Evolutionary conservation across 2,113 vertebrate species (phyloP), one percentile per base, ranked within the genome.

Genomic region (Phylloscopus trochilus): DNA sequence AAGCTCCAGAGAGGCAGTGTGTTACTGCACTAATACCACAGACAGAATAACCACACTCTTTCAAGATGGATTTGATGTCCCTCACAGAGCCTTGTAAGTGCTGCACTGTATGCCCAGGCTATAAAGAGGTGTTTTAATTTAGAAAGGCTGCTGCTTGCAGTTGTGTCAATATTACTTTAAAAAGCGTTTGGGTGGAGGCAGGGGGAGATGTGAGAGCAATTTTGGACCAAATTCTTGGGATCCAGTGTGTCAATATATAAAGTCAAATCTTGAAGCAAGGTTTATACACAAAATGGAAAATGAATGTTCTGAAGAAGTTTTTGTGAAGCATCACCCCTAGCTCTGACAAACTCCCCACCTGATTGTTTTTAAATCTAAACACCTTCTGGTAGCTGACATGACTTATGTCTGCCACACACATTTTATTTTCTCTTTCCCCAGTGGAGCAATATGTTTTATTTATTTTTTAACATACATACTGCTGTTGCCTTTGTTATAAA

Each of bases 111-210:
- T 44, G 30, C 55, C 67, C 39, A 83, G 87, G 43, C 81, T 91
- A 31, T 55, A 59, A 85, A 79, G 74, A 85, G 84, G 56, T 83
- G 51, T 23, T 95, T 92, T 80, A 88, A 90, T 92, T 95, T 91
- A 88, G 95, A 46, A 69, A 70, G 59, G 75, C 53, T 69, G 7
- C 93, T 69, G 2, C 70, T 92, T 74, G 67, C 91, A 91, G 53
- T 95, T 96, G 84, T 91, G 89, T 96, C 93, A 95, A 95, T 94
- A 93, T 91, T 95, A 88, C 87, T 77, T 84, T 66, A 49, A 79
- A 89, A 78, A 74, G 83, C 37, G 86, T 93, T 93, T 70, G 85
- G 92, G 92, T 7, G 49, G 90, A 94, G 82, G 44, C 1, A 4
- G 41, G 33, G 41, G 47, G 26, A 76, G 70, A 91, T 55, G 78